A percentile compares a stretch with the other conserved stretches of the same genome.
These are phyloP conservation scores for Brachyopa scutellaris DNA, from an alignment of 2,888 invertebrate genomes.

Conservation along the genomic window DNA sequence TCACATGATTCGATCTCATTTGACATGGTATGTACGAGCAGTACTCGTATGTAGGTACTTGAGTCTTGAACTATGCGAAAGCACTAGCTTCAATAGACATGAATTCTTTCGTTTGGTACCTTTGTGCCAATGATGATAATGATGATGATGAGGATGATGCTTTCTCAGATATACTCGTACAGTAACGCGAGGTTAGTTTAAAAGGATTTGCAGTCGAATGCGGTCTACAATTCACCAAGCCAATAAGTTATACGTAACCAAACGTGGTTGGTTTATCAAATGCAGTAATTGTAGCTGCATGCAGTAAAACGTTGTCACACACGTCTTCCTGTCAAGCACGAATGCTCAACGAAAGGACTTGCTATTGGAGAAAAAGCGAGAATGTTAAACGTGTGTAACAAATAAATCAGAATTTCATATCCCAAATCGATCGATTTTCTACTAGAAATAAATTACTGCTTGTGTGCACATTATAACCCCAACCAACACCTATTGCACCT, in stretches of 20 bases:
- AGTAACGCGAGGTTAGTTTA: conserved; percentile 23
- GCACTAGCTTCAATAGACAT: conserved; percentile 39
- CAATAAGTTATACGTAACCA: conserved; percentile 27
- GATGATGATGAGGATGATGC: conserved; percentile 5
- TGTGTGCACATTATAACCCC: conserved; percentile 43
- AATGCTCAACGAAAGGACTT: conserved; percentile 29
- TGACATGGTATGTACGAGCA: conserved; percentile 55
- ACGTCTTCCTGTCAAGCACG: conserved; percentile 51
- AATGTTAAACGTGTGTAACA: conserved; percentile 29
- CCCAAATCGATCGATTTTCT: conserved; percentile 69
- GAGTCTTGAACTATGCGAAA: conserved; percentile 58
- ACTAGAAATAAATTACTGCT: conserved; percentile 55
- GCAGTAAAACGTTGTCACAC: conserved; percentile 50
- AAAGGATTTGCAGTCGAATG: conserved; percentile 54
- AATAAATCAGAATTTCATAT: conserved; percentile 64
- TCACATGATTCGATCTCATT: conserved; percentile 24
- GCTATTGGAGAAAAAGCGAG: background rate
- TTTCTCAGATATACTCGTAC: too few species aligned
- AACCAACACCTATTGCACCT: too few species aligned
- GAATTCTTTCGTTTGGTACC: conserved; percentile 17
- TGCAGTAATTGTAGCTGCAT: conserved; percentile 55
- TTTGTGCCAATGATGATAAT: conserved; percentile 4
- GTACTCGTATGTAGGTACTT: too few species aligned
- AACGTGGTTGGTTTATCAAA: conserved; percentile 61
- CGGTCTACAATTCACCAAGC: conserved; percentile 41